A percentile compares a stretch with the other conserved stretches of the same genome.
Conservation (phyloP, 37 sponge, comb jelly and placozoan genomes). For the Trichoplax adhaerens region DNA sequence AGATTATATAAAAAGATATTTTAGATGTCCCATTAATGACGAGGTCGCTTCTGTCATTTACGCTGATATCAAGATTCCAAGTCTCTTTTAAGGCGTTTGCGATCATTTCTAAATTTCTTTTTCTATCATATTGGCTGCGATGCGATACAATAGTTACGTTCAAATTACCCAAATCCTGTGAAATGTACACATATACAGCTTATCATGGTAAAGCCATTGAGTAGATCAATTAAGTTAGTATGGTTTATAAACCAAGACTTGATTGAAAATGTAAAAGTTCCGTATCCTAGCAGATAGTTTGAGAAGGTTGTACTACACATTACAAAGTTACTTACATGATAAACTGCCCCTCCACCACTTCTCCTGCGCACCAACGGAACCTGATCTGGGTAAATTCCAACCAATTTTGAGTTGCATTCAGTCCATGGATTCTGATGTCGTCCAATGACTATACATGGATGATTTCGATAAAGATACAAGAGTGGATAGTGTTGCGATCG, state of each 20-base stretch:
- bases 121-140: slow-evolving; percentile 31
- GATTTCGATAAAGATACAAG: slow-evolving; percentile 4
- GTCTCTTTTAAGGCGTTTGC: slow-evolving; percentile 19
- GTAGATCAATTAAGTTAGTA: no score
- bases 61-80: slow-evolving; percentile 32
- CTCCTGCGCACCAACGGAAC: slow-evolving; percentile 41
- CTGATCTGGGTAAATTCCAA: no score
- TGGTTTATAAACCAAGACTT: no score
- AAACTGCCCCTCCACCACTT: slow-evolving; percentile 78
- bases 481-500: no score
- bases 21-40: slow-evolving; percentile 14
- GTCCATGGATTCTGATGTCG: slow-evolving; percentile 18
- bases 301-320: not conserved
- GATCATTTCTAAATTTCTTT: slow-evolving; percentile 32
- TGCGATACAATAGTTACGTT: slow-evolving; percentile 50
- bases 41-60: slow-evolving; percentile 45
- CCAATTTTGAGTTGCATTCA: slow-evolving; percentile 2
- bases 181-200: no score
- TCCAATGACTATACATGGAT: slow-evolving; percentile 16
- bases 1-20: slow-evolving; percentile 12
- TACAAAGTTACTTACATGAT: slow-evolving; percentile 42
- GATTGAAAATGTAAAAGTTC: no score
- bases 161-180: slow-evolving; percentile 55
- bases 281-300: not conserved
- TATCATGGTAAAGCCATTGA: no score